Percentiles rank a stretch among this genome's conserved stretches.
Evolutionary conservation across 2,113 vertebrate species (phyloP).

Genomic region (Callorhinus ursinus): DNA sequence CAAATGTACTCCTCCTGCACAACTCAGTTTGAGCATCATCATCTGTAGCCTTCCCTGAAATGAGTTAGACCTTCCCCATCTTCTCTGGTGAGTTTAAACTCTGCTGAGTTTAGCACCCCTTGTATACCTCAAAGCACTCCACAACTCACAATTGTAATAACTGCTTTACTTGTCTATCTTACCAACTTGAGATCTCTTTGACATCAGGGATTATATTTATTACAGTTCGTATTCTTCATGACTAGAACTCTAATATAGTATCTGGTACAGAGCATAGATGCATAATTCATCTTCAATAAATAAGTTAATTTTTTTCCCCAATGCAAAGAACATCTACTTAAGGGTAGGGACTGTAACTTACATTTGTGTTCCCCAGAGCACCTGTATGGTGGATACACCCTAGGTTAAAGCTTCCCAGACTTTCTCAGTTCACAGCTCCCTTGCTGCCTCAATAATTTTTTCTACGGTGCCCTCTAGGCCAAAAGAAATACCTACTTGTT

Average conservation of each 20-base stretch:
- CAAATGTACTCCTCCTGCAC: not conserved
- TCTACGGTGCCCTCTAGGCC: not conserved
- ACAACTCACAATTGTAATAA: not conserved
- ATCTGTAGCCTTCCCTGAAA: not conserved
- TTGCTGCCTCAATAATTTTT: not conserved
- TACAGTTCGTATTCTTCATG: not conserved
- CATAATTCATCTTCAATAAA: not conserved
- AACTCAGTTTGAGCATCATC: not conserved
- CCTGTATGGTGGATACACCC: not conserved
- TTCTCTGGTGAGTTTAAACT: not conserved
- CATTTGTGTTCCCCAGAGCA: not conserved
- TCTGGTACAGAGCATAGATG: not conserved
- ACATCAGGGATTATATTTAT: not conserved
- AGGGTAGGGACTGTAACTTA: not conserved
- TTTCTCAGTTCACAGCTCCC: not conserved
- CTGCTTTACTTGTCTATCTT: not conserved
- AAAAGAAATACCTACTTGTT: not conserved
- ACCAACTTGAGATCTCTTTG: not conserved
- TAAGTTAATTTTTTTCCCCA: conserved; percentile 23
- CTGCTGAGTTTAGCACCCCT: not conserved
- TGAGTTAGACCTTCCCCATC: not conserved
- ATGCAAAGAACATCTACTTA: not conserved
- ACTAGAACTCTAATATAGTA: not conserved
- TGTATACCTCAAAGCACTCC: not conserved
- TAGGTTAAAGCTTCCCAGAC: not conserved